Evolutionary conservation across 1,140 invertebrate species (phyloP), one percentile per base, ranked within the genome.

Genomic region (Tetragonula clypearis): DNA sequence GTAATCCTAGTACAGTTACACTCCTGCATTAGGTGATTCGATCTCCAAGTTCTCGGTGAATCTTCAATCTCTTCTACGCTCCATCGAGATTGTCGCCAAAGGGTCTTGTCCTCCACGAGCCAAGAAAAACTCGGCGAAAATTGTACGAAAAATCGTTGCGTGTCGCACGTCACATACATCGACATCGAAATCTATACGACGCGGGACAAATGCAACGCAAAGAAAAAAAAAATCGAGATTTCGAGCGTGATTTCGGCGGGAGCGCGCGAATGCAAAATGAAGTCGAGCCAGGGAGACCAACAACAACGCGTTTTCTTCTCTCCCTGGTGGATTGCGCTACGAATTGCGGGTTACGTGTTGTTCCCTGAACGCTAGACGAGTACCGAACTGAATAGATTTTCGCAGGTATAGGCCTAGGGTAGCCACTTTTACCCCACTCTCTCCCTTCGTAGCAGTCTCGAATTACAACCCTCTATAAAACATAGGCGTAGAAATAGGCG

Each of bases 351-450:
- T 30, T 30, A 77, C 73, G 49, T 58, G 69, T 73, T 71, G 69
- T 73, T 72, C 60, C 60, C 58, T 76, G 15, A 5, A 74, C 26
- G 55, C 84, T 90, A 82, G 81, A 90, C 87, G 78, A 90, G 73
- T 80, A 75, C 84, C 72, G 82, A 82, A 92, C 92, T 92, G 93
- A 93, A 93, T 93, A 93, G 92, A 93, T 91, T 92, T 92, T 92
- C 90, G 90, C 93, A 94, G 93, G 93, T 94, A 94, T 87, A 86
- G 26, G 26, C 86, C 89, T 94, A 92, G 91, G 93, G 93, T 92
- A 82, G 88, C 91, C 88, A 90, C 89, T 93, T 88, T 91, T 87
- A 85, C 82, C 89, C 86, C 89, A 88, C 90, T 91, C 86, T 89
- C 89, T 89, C 89, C 86, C 90, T 88, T 89, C 72, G 78, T 77